Conservation (phyloP, 2,888 invertebrate species). For the Euclidia mi region DNA sequence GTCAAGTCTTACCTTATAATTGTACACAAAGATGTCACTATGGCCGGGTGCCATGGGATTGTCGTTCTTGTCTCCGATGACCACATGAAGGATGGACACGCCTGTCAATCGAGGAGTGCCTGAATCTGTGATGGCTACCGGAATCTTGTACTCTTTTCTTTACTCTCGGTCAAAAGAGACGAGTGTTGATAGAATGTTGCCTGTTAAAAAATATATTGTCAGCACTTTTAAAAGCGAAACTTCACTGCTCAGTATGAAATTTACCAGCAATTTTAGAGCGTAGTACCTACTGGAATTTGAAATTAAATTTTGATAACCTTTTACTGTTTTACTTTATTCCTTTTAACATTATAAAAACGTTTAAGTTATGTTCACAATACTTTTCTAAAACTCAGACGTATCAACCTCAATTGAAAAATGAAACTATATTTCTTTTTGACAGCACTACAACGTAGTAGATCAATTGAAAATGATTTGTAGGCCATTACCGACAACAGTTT, state of each 20-base stretch:
- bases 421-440: slow-evolving; percentile 27
- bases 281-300: too few relatives aligned
- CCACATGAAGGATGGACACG: slow-evolving; percentile 95
- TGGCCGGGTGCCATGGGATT: slow-evolving; percentile 96
- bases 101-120: slow-evolving; percentile 94
- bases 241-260: too few relatives aligned
- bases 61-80: slow-evolving; percentile 98
- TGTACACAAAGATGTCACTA: slow-evolving; percentile 98
- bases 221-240: not conserved
- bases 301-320: too few relatives aligned
- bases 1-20: slow-evolving; percentile 93
- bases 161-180: slow-evolving; percentile 96
- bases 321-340: too few relatives aligned
- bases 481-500: slow-evolving; percentile 28
- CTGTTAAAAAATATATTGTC: slow-evolving; percentile 61
- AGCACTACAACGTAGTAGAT: slow-evolving; percentile 23
- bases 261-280: too few relatives aligned
- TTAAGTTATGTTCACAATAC: too few relatives aligned
- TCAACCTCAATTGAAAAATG: slow-evolving; percentile 20
- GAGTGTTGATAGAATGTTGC: slow-evolving; percentile 92
- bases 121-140: slow-evolving; percentile 96
- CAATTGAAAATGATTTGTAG: slow-evolving; percentile 45
- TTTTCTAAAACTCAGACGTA: too few relatives aligned
- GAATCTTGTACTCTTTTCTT: slow-evolving; percentile 96
- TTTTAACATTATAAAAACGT: too few relatives aligned